Evolutionary conservation across 1,140 invertebrate genomes (phyloP), one percentile per base, ranked within the genome.

Genomic region (Tetramorium parvispinum): DNA sequence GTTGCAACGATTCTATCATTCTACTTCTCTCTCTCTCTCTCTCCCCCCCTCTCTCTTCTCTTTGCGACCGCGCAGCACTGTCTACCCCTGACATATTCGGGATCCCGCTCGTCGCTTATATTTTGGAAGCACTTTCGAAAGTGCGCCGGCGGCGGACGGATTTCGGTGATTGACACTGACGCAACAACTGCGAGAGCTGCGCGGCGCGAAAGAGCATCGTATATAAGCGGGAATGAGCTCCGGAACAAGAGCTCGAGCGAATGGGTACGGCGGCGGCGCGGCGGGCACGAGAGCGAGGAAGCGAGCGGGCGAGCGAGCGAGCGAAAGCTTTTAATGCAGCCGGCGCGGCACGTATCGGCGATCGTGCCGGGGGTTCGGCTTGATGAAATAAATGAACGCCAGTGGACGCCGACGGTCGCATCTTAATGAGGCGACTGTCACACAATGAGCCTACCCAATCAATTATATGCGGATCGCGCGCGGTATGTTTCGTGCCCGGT

Each of bases 341-440:
- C 76, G 53, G 51, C 81, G 32, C 73, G 83, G 61, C 85, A 65
- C 87, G 79, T 83, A 83, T 83, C 79, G 68, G 21, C 53, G 78
- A 81, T 83, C 66, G 70, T 83, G 81, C 55, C 70, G 81, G 85
- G 78, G 78, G 87, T 89, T 85, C 70, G 87, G 85, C 87, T 87
- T 71, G 77, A 85, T 68, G 89, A 90, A 91, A 91, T 91, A 92
- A 92, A 92, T 87, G 90, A 92, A 88, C 86, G 85, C 81, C 86
- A 87, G 78, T 73, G 78, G 51, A 43, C 51, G 63, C 51, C 73
- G 88, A 88, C 63, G 83, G 83, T 85, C 68, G 76, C 70, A 88
- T 92, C 91, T 91, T 92, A 92, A 92, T 92, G 91, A 92, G 91
- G 88, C 91, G 88, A 66, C 87, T 88, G 88, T 92, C 91, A 53